Conservation (phyloP, 2,113 vertebrate genomes). For the Oncorhynchus nerka region DNA sequence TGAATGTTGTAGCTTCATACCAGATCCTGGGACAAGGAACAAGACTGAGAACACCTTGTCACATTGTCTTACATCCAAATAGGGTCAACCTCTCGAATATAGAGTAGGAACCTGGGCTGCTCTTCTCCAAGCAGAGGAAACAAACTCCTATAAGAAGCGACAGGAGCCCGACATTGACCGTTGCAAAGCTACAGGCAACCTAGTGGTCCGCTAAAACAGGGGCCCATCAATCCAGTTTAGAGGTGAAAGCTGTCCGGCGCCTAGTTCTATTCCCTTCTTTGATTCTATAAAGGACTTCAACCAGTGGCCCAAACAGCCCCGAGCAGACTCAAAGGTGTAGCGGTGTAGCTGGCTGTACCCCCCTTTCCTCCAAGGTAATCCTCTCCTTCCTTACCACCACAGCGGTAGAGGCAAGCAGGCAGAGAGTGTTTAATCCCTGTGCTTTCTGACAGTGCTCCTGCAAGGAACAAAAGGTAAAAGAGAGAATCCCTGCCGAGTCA, state of each 20-base stretch:
- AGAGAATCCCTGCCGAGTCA: too few relatives aligned
- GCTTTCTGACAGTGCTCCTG: constrained; percentile 13
- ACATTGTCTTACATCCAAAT: too few relatives aligned
- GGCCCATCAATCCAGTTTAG: constrained; percentile 18
- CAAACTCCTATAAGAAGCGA: constrained; percentile 4
- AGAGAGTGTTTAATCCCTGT: constrained; percentile 28
- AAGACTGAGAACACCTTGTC: too few relatives aligned
- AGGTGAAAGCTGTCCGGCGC: background rate
- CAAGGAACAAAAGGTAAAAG: too few relatives aligned
- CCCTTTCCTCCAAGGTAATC: background rate
- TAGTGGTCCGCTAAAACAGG: constrained; percentile 13
- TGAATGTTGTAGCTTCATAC: too few relatives aligned
- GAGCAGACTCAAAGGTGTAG: too few relatives aligned
- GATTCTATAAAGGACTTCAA: too few relatives aligned
- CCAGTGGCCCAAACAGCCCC: too few relatives aligned
- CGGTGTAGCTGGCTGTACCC: constrained; percentile 16
- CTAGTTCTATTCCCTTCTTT: too few relatives aligned
- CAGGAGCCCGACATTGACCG: constrained; percentile 6
- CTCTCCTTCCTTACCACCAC: background rate
- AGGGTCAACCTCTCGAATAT: background rate
- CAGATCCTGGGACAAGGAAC: too few relatives aligned
- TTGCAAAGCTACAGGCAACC: constrained; percentile 12
- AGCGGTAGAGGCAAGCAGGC: background rate
- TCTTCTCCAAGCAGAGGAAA: constrained; percentile 1
- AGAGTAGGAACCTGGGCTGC: background rate